Evolutionary conservation across 1,140 invertebrate genomes (phyloP), one percentile per base, ranked within the genome.

Genomic region (Charaxes varanes): DNA sequence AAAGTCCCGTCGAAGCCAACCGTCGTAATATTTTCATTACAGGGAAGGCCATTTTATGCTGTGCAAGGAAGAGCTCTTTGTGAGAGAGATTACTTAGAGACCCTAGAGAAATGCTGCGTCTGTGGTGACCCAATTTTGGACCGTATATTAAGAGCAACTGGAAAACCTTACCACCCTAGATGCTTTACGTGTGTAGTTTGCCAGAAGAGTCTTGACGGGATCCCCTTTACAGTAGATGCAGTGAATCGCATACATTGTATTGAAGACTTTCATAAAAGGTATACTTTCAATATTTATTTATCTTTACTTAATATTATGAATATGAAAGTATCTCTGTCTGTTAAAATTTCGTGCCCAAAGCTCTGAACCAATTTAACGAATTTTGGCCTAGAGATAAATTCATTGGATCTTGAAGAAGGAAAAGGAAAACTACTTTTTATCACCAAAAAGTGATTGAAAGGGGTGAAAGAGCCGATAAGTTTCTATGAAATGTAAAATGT

Each of bases 161-260:
- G 97, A 7, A 97, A 98, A 74, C 96, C 97, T 0, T 99, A 98
- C 85, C 97, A 99, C 86, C 97, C 97, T 0, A 91, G 92, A 28
- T 99, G 97, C 76, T 99, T 99, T 68, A 95, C 93, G 23, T 98
- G 97, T 71, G 92, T 97, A n/a, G 91, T 95, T 2, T 99, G 97
- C 79, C 92, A 92, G 27, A 95, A 96, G 72, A 97, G 94, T 69
- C 86, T 99, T 5, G 97, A 99, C 85, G 97, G 97, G 5, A 95
- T 99, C 66, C 96, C 96, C 5, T 99, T 99, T 63, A 99, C 97
- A 4, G 96, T 99, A 1, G 97, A 99, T 86, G 96, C 96, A 26
- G 94, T 95, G 0, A 98, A 98, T 85, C 91, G 96, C 65, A 97
- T 98, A 60, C 96, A 98, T 80, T 99, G 97, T 70, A 98, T 99